Percentiles rank a stretch among this genome's conserved stretches.
These are phyloP conservation scores for Trichoplusia ni DNA, from an alignment of 1,140 invertebrate genomes.

Conservation along the genomic window DNA sequence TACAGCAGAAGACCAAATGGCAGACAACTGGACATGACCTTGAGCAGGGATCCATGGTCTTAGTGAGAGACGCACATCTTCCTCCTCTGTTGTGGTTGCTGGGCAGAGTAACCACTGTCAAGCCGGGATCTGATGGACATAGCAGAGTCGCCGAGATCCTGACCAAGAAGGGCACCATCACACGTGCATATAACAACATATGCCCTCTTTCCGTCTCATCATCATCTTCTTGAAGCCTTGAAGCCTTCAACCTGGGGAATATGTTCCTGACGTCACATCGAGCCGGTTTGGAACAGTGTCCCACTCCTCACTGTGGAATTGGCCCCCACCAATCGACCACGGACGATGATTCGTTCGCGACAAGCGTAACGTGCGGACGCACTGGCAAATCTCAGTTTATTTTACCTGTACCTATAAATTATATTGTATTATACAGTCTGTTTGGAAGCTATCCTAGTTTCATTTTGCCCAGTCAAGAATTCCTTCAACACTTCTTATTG, in stretches of 20 bases:
- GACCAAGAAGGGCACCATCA: conserved; percentile 40
- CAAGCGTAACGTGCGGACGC: too few species aligned
- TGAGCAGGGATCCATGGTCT: conserved; percentile 27
- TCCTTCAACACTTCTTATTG: too few species aligned
- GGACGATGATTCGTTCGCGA: too few species aligned
- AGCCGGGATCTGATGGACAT: conserved; percentile 46
- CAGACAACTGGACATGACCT: conserved; percentile 6
- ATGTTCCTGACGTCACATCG: conserved; percentile 7
- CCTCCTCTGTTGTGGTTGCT: conserved; percentile 45
- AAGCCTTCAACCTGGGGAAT: conserved; percentile 22
- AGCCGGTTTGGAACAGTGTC: too few species aligned
- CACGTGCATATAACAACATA: conserved; percentile 36
- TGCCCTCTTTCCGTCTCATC: conserved; percentile 33
- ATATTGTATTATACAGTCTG: too few species aligned
- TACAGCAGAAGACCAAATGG: conserved; percentile 41
- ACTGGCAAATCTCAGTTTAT: too few species aligned
- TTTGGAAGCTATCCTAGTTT: too few species aligned
- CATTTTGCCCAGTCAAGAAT: too few species aligned
- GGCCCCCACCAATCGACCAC: too few species aligned
- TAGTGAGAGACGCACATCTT: conserved; percentile 28
- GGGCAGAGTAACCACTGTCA: conserved; percentile 42
- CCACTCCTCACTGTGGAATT: too few species aligned
- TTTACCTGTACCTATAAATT: too few species aligned
- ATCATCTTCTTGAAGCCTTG: conserved; percentile 18
- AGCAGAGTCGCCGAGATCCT: conserved; percentile 44